phyloP scores from a whole-genome alignment of 1,140 invertebrate species.

The Trachymyrmex septentrionalis region DNA sequence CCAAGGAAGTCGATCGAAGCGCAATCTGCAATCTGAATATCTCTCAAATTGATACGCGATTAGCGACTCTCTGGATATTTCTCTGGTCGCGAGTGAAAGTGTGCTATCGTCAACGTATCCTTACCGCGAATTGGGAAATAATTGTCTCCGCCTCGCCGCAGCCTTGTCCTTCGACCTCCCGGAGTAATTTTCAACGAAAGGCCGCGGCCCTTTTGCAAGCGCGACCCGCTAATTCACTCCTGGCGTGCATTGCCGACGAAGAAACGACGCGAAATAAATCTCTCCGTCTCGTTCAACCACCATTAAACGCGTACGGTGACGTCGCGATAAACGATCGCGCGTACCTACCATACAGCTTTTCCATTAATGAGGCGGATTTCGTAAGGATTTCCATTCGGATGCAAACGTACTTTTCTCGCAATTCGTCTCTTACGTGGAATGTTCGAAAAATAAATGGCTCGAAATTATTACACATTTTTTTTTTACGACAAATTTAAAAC shows the following conservation, averaged over 20 bases:
- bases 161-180: slow-evolving; percentile 41
- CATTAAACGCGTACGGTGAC: slow-evolving; percentile 29
- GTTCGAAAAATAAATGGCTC: background rate
- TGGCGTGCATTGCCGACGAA: slow-evolving; percentile 16
- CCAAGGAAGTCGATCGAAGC: background rate
- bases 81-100: slow-evolving; percentile 13
- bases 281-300: slow-evolving; percentile 45
- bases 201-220: slow-evolving; percentile 28
- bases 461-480: background rate
- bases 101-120: slow-evolving; percentile 4
- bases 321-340: slow-evolving; percentile 54
- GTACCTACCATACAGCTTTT: background rate
- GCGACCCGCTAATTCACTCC: slow-evolving; percentile 45
- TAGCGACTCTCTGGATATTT: background rate
- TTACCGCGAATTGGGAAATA: slow-evolving; percentile 31
- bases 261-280: slow-evolving; percentile 55
- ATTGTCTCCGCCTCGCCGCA: slow-evolving; percentile 27
- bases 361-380: slow-evolving; percentile 44
- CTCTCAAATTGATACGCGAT: background rate
- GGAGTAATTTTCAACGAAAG: slow-evolving; percentile 41
- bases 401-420: background rate
- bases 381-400: slow-evolving; percentile 40
- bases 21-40: background rate
- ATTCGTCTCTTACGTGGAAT: background rate
- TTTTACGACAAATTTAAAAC: no score